Evolutionary conservation across 2,888 invertebrate species (phyloP), one percentile per base, ranked within the genome.

Genomic region (Notocelia uddmanniana): DNA sequence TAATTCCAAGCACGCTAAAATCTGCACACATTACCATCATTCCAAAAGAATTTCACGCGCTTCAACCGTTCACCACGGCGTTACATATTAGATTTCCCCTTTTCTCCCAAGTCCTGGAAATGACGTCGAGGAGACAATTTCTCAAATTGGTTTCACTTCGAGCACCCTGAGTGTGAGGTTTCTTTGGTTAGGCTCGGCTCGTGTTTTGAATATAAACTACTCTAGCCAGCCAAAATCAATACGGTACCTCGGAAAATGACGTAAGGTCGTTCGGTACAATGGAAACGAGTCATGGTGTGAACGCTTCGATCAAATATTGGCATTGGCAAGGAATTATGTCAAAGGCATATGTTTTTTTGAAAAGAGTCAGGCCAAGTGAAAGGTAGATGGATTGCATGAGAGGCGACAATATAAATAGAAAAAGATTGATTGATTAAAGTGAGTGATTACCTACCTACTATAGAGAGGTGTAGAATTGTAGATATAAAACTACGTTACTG

Each of bases 121-220:
- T 50, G 31, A 52, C 58, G 19, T 66, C 15, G 41, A 45, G 31
- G 55, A 52, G 60, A 60, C 72, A 18, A 68, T 72, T 72, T 23
- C 41, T 62, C 55, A 72, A 62, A 72, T 72, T 62, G 72, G 72
- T 60, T 66, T 67, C 71, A 71, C 66, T 71, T 60, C 66, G 45
- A n/a, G 45, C 58, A 58, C 21, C 34, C 45, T 68, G 55, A 67
- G 67, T 62, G 62, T 72, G 70, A 66, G 70, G 67, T 67, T 68
- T 31, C 60, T 72, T 72, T 68, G 67, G 55, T 62, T 68, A 72
- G 72, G 67, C 55, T 60, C 50, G 21, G 37, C 19, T 3, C 68
- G 68, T 68, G 72, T 68, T 57, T 62, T 68, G 72, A 72, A 72
- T 68, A 68, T 55, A 67, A 68, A 72, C 59, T 55, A 72, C 55